Base-by-base conservation (phyloP, 1,140 invertebrate species). In the Drosophila ambigua region DNA sequence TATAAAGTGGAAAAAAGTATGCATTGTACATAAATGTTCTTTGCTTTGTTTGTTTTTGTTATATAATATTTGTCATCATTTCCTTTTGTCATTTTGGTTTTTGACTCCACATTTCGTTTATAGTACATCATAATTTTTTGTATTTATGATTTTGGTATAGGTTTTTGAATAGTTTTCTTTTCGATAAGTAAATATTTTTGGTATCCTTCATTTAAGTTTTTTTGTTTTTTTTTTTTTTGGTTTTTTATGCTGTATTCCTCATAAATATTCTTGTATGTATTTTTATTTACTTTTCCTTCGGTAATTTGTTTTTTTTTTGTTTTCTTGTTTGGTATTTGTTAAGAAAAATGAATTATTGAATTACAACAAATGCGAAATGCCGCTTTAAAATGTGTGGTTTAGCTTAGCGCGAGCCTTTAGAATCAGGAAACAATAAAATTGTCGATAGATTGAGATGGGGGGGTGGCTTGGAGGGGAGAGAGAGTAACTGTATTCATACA, bases 341-440 rank as follows among this genome's bases (percentile, higher is more conserved):
- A 80, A 66, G 60, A 72, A 79, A 73, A 81, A 72, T 85, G 67
- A 81, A 85, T 78, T 83, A 62, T 83, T 75, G 75, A 82, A 88
- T 87, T 88, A 87, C 75, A 87, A 88, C 78, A 85, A 82, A 82
- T 87, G 79, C 54, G 49, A 77, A 85, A 85, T 84, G 80, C 77
- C 81, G 80, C 77, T 66, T 79, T 35, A 77, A 84, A 84, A 84
- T 84, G 59, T 79, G 74, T 72, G 35, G 35, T 79, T 66, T 74
- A 74, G 72, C 48, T 66, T 79, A 87, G 83, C 82, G 82, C 82
- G 82, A 87, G 82, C 74, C 49, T 76, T 59, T 87, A 82, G 65
- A 72, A 66, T 82, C 72, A 50, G 48, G 54, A 76, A 58, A 41
- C 77, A 84, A 80, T 75, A 63, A 88, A 69, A 82, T 82, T 63